Evolutionary conservation across 2,797 vertebrate species (phyloP).

Genomic region (Mallotus villosus): DNA sequence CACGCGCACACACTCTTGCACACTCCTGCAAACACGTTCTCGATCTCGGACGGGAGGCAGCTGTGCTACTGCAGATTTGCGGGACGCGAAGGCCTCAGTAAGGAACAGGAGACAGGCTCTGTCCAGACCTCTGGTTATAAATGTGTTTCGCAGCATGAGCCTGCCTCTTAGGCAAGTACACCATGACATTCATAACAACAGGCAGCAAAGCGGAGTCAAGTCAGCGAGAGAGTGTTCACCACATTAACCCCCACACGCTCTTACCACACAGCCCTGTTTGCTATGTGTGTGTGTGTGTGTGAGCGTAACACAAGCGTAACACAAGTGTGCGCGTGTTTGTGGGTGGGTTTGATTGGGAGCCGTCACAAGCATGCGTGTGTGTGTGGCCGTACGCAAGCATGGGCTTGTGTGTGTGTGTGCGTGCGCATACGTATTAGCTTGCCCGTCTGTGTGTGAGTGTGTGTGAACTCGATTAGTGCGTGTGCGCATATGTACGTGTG

Average conservation of each 20-base stretch:
- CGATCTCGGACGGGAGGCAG: not conserved
- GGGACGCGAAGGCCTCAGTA: too few relatives aligned
- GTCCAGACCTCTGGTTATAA: not conserved
- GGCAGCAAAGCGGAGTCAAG: constrained; percentile 23
- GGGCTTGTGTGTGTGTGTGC: constrained; percentile 4
- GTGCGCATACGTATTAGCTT: not conserved
- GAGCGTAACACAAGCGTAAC: not conserved
- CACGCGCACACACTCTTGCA: too few relatives aligned
- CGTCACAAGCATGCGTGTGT: constrained; percentile 22
- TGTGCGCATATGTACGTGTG: constrained; percentile 16
- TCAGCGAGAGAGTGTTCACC: constrained; percentile 28
- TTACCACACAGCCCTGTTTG: constrained; percentile 14
- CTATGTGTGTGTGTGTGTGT: constrained; percentile 28
- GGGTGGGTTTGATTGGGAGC: constrained; percentile 6
- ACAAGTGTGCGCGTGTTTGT: too few relatives aligned
- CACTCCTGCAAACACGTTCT: not conserved
- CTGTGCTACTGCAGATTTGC: not conserved
- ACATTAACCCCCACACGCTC: constrained; percentile 55
- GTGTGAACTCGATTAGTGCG: not conserved
- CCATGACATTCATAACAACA: constrained; percentile 5
- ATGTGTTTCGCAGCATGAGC: not conserved
- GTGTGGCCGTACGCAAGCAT: not conserved
- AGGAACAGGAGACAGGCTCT: not conserved
- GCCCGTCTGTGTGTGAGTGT: not conserved
- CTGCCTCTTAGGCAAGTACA: constrained; percentile 7